These are phyloP conservation scores for Conus betulinus DNA, from an alignment of 1,140 invertebrate genomes.

Conservation along the genomic window DNA sequence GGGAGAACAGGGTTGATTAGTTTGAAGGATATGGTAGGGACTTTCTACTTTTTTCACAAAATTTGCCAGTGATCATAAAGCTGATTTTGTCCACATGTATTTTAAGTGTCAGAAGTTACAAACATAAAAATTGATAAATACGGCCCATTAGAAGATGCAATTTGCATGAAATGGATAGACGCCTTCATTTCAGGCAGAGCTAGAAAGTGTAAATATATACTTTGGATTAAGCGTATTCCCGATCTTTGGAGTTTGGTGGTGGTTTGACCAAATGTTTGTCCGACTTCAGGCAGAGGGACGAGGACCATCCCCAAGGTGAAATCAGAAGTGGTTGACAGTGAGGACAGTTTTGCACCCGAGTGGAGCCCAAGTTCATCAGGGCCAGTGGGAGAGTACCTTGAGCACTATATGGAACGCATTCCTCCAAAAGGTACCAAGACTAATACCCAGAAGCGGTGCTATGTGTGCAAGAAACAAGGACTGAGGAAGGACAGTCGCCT, in stretches of 20 bases:
- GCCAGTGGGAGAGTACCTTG: not conserved
- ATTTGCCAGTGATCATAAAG: too few species aligned
- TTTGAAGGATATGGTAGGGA: too few species aligned
- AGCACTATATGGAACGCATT: constrained; percentile 18
- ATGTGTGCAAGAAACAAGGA: not conserved
- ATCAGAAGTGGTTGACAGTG: not conserved
- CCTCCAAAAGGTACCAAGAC: constrained; percentile 10
- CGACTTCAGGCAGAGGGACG: not conserved
- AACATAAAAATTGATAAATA: too few species aligned
- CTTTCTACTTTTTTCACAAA: too few species aligned
- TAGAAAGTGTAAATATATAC: not conserved
- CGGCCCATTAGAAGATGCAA: too few species aligned
- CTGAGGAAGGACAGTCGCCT: constrained; percentile 17
- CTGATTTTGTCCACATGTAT: too few species aligned
- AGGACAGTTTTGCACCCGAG: not conserved
- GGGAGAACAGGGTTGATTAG: too few species aligned
- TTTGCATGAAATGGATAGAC: not conserved
- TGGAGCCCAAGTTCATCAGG: not conserved
- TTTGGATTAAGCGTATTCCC: too few species aligned
- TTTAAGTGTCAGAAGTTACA: too few species aligned
- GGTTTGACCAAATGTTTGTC: constrained; percentile 3
- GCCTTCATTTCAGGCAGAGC: not conserved
- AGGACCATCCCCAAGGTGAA: not conserved
- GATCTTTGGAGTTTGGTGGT: not conserved
- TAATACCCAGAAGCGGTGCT: constrained; percentile 23